Evolutionary conservation across 2,113 vertebrate species (phyloP).

Genomic region (Vulpes vulpes): DNA sequence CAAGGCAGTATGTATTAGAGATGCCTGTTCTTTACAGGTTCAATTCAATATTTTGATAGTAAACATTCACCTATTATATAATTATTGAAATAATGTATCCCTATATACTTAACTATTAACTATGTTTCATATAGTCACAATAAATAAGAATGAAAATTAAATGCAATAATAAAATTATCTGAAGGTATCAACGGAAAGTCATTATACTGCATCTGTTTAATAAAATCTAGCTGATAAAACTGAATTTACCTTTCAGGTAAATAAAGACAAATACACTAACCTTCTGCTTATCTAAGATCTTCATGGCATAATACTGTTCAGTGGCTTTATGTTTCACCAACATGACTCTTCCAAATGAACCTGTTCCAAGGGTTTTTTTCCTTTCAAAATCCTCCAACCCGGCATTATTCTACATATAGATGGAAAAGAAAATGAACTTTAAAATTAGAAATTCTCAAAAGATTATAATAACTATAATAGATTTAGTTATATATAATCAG

Average conservation of each 20-base stretch:
- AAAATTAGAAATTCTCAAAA: conserved; percentile 33
- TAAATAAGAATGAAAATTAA: conserved; percentile 50
- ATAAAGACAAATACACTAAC: conserved; percentile 85
- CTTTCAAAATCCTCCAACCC: conserved; percentile 98
- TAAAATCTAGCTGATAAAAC: conserved; percentile 19
- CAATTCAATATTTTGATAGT: conserved; percentile 52
- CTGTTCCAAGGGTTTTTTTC: conserved; percentile 98
- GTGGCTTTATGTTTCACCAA: conserved; percentile 98
- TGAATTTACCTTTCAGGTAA: conserved; percentile 1
- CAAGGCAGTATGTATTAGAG: background rate
- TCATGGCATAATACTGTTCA: conserved; percentile 99
- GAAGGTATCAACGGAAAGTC: background rate
- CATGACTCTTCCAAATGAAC: conserved; percentile 99
- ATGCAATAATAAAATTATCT: conserved; percentile 38
- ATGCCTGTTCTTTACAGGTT: background rate
- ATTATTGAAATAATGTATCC: conserved; percentile 21
- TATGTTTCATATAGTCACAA: background rate
- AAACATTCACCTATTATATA: background rate
- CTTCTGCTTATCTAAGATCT: conserved; percentile 99
- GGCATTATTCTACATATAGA: conserved; percentile 92
- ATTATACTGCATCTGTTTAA: background rate
- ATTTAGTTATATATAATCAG: background rate
- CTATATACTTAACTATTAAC: background rate
- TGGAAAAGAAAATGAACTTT: conserved; percentile 60
- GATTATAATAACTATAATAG: background rate